Evolutionary conservation across 2,888 invertebrate species (phyloP).

Genomic region (Stenoptilia bipunctidactyla): DNA sequence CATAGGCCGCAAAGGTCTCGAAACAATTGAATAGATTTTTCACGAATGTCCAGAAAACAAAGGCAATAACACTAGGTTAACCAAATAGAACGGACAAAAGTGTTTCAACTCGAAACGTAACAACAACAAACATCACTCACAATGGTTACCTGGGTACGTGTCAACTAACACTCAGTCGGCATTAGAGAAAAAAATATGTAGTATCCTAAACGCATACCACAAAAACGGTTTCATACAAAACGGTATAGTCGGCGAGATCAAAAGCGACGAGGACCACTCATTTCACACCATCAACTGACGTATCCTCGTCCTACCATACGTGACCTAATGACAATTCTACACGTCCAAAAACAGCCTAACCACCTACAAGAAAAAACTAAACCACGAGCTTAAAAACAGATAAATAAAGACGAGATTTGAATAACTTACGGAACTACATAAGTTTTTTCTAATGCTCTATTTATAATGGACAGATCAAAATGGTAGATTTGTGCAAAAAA

Average conservation of each 20-base stretch:
- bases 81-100: conserved; percentile 7
- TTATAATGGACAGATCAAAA: conserved; percentile 29
- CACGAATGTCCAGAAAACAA: neutral
- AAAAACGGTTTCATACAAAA: conserved; percentile 56
- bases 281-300: conserved; percentile 58
- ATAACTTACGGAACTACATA: no score
- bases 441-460: no score
- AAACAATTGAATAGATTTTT: conserved; percentile 6
- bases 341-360: neutral
- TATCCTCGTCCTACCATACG: conserved; percentile 38
- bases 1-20: conserved; percentile 26
- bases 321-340: conserved; percentile 21
- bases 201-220: conserved; percentile 56
- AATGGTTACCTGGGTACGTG: conserved; percentile 60
- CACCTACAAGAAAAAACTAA: neutral
- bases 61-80: conserved; percentile 4
- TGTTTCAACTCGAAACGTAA: conserved; percentile 19
- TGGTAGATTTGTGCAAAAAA: conserved; percentile 36
- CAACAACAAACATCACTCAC: conserved; percentile 61
- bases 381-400: conserved; percentile 20
- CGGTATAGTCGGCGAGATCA: conserved; percentile 57
- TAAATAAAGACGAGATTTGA: conserved; percentile 22
- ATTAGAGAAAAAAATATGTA: conserved; percentile 68
- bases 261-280: conserved; percentile 46
- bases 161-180: conserved; percentile 67